A percentile compares a stretch with the other conserved stretches of the same genome.
phyloP scores from a whole-genome alignment of 2,888 invertebrate species.

The Mystacides longicornis region DNA sequence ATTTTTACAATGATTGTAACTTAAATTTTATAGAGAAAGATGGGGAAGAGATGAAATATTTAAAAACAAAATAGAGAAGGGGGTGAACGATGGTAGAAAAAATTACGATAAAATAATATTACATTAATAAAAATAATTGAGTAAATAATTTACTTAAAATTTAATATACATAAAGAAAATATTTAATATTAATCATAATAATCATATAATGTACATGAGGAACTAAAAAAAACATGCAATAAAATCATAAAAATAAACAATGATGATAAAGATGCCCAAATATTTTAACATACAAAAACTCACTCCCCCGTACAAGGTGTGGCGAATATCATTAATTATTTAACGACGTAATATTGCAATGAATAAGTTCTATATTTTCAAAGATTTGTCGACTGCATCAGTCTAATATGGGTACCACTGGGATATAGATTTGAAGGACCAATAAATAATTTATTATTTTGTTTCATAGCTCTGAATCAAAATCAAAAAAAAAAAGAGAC shows the following conservation, averaged over 20 bases:
- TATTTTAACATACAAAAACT: too few relatives aligned
- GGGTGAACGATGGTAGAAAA: not conserved
- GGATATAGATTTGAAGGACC: too few relatives aligned
- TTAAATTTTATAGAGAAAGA: not conserved
- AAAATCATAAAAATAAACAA: not conserved
- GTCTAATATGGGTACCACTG: too few relatives aligned
- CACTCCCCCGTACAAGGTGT: too few relatives aligned
- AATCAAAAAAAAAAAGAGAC: not conserved
- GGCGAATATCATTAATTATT: too few relatives aligned
- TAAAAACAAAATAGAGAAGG: not conserved
- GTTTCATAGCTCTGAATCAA: not conserved
- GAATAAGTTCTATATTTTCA: too few relatives aligned
- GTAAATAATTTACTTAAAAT: constrained; percentile 2
- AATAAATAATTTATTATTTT: too few relatives aligned
- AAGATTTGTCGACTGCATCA: too few relatives aligned
- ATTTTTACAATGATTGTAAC: too few relatives aligned
- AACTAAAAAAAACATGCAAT: not conserved
- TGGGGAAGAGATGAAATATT: not conserved
- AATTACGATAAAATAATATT: not conserved
- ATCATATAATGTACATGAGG: too few relatives aligned
- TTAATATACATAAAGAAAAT: not conserved
- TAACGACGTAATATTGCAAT: too few relatives aligned
- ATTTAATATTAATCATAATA: too few relatives aligned
- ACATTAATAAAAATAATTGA: not conserved
- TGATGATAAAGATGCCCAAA: not conserved